These are phyloP conservation scores for Thomomys bottae DNA, from an alignment of 2,113 vertebrate genomes.

Conservation along the genomic window DNA sequence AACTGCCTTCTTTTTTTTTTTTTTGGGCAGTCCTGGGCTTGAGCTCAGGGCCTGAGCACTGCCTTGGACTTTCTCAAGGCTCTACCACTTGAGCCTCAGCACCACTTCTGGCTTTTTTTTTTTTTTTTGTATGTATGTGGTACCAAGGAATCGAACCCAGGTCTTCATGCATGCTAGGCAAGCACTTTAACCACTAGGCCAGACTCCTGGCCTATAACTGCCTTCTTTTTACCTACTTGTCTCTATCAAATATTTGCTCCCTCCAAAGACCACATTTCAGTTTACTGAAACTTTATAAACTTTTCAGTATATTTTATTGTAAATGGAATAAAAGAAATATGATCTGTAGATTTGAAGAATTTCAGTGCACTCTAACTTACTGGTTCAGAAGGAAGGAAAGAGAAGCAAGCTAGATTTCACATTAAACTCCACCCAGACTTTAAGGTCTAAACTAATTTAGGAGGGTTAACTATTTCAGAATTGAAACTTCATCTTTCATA, in stretches of 20 bases:
- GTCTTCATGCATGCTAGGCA: too few species aligned
- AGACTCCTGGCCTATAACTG: too few species aligned
- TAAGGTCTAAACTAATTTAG: constrained; percentile 20
- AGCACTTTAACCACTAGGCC: too few species aligned
- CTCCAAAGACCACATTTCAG: background rate
- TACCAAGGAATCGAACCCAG: too few species aligned
- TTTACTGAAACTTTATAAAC: constrained; percentile 48
- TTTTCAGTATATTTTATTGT: constrained; percentile 59
- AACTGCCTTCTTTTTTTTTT: background rate
- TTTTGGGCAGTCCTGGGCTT: too few species aligned
- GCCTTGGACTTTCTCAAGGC: too few species aligned
- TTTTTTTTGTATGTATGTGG: too few species aligned
- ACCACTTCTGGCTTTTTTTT: too few species aligned
- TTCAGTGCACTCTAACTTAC: constrained; percentile 12
- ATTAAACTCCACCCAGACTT: constrained; percentile 17
- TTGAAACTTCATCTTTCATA: constrained; percentile 4
- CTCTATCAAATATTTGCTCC: background rate
- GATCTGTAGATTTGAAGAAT: constrained; percentile 43
- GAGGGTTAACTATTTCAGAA: background rate
- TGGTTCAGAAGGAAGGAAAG: constrained; percentile 58
- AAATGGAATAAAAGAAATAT: constrained; percentile 58
- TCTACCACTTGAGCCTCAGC: too few species aligned
- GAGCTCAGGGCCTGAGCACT: too few species aligned
- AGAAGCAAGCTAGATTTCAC: constrained; percentile 53
- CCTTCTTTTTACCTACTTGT: background rate